Evolutionary conservation across 2,888 invertebrate genomes (phyloP).

Genomic region (Odontothrips loti): DNA sequence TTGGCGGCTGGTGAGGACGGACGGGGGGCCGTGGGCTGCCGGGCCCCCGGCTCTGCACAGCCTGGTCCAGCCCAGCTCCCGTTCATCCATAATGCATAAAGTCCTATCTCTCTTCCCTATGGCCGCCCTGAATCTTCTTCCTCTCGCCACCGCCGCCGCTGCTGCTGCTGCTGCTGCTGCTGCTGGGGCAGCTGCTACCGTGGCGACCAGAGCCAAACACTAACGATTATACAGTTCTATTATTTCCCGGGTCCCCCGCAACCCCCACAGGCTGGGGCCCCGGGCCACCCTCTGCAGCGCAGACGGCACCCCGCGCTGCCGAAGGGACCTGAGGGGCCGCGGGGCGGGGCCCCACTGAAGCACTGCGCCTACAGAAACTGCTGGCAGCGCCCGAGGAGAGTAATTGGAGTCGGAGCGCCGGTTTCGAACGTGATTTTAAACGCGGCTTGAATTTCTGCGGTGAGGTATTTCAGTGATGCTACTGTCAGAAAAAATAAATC

Average conservation of each 20-base stretch:
- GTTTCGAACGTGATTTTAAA: too few species aligned
- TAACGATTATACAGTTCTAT: conserved; percentile 27
- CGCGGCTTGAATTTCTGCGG: too few species aligned
- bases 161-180: conserved; percentile 31
- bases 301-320: too few species aligned
- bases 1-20: background rate
- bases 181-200: conserved; percentile 43
- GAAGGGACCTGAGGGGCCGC: too few species aligned
- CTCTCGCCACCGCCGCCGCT: conserved; percentile 36
- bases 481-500: too few species aligned
- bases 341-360: too few species aligned
- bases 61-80: background rate
- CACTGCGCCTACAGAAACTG: too few species aligned
- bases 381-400: too few species aligned
- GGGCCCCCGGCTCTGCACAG: background rate
- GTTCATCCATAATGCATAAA: conserved; percentile 26
- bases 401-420: too few species aligned
- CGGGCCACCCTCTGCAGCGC: too few species aligned
- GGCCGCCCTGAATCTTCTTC: conserved; percentile 21
- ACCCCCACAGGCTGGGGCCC: conserved; percentile 8
- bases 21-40: background rate
- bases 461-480: too few species aligned
- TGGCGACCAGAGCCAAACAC: conserved; percentile 22
- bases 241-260: background rate
- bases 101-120: conserved; percentile 24